A percentile compares a stretch with the other conserved stretches of the same genome.
Conservation (phyloP, 2,797 vertebrate species). For the Alectoris magna region DNA sequence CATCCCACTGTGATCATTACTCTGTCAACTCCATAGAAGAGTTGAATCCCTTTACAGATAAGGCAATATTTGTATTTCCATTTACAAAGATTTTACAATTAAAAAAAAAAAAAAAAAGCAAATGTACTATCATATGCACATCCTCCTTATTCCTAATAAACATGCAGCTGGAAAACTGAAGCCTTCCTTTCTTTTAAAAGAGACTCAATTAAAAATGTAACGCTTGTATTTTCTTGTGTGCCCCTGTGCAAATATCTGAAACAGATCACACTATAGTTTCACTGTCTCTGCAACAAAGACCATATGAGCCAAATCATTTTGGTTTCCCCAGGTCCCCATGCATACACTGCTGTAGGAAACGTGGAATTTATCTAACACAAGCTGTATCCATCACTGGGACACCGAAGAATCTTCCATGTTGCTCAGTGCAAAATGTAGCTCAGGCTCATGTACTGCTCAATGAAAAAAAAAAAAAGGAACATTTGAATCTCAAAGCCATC, state of each 20-base stretch:
- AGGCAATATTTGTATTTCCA: background rate
- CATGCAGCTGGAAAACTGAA: background rate
- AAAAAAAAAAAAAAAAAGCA: background rate
- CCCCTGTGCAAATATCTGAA: background rate
- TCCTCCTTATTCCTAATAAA: background rate
- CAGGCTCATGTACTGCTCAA: background rate
- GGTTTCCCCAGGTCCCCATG: background rate
- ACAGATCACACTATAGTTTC: background rate
- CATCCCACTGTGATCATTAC: background rate
- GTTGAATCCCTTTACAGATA: background rate
- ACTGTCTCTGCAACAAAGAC: background rate
- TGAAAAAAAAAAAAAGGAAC: background rate
- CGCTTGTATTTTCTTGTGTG: background rate
- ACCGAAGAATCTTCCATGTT: background rate
- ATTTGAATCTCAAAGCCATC: conserved; percentile 47
- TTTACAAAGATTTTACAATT: background rate
- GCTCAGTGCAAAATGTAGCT: background rate
- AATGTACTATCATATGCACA: background rate
- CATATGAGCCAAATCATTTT: background rate
- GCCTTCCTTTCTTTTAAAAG: background rate
- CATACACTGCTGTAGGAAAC: background rate
- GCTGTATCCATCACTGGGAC: background rate
- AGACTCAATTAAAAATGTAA: background rate
- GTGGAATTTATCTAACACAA: conserved; percentile 10
- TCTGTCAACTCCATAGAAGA: background rate